A percentile compares a stretch with the other conserved stretches of the same genome.
Evolutionary conservation across 2,113 vertebrate species (phyloP).

Genomic region (Otocyon megalotis): DNA sequence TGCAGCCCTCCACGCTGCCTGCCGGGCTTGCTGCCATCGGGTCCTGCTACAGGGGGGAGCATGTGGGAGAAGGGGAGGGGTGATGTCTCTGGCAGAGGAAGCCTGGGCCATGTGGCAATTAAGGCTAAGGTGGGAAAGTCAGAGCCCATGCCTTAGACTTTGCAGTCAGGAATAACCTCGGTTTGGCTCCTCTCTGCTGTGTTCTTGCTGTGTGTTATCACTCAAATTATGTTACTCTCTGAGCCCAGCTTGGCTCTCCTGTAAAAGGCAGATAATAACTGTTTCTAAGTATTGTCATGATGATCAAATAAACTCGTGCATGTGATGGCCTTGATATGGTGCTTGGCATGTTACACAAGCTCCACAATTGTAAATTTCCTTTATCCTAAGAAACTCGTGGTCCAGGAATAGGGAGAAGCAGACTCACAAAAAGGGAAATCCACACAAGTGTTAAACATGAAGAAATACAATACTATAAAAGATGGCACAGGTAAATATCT

Average conservation of each 20-base stretch:
- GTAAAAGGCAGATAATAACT: not conserved
- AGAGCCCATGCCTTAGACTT: not conserved
- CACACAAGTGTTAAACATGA: not conserved
- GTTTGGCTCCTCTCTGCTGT: not conserved
- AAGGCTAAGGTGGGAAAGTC: not conserved
- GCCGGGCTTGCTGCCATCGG: conserved; percentile 40
- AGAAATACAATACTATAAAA: not conserved
- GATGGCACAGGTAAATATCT: not conserved
- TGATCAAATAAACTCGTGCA: not conserved
- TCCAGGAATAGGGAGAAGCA: not conserved
- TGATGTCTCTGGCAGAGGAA: conserved; percentile 35
- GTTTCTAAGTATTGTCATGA: conserved; percentile 5
- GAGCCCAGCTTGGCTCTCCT: not conserved
- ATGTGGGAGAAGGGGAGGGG: not conserved
- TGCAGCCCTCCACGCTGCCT: conserved; percentile 68
- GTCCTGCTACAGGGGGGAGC: not conserved
- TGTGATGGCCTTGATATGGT: not conserved
- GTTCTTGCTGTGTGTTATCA: not conserved
- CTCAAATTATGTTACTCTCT: not conserved
- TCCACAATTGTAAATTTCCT: not conserved
- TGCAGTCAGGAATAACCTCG: not conserved
- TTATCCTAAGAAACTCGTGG: not conserved
- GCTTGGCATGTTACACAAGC: not conserved
- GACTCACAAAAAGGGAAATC: not conserved
- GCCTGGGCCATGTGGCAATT: not conserved